Base-by-base conservation (phyloP, 2,113 vertebrate genomes). In the Microcebus griseorufus region DNA sequence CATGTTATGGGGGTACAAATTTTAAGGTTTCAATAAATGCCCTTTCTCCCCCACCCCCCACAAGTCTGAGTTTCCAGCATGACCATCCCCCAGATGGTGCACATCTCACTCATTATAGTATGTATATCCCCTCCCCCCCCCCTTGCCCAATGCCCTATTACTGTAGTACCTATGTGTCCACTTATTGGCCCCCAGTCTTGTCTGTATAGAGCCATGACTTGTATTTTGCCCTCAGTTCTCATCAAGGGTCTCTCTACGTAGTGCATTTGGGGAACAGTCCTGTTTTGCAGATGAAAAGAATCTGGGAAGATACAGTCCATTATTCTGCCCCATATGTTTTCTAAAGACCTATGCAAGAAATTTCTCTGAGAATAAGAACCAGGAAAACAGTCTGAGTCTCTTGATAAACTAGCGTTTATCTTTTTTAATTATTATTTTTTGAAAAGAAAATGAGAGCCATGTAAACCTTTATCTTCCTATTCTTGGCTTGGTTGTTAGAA, bases 301-400 rank as follows among this genome's bases (percentile, higher is more conserved):
- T 75, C 70, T 67, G 70, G 39, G 70, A 53, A 90, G 42, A 34
- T 73, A 79, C 4, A 62, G 6, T 75, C 64, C 58, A 25, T 84
- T 88, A 39, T 69, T 70, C 51, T 88, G 29, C 62, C 48, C 55
- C 27, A 17, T 27, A 45, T 88, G 29, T 87, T 67, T 7, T 53
- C 53, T 90, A 87, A 78, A 90, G 73, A 84, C 22, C n/a, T 13
- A 23, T 70, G 27, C 27, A 62, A 94, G 85, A 79, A 65, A 53
- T 87, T 87, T 73, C 73, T 60, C 34, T 48, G 70, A 60, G 75
- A 95, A 62, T 96, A 94, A 69, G 32, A 53, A 79, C 29, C 42
- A 82, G 83, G 67, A 65, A 85, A 72, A 90, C 18, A 7, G 23
- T 42, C 12, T 10, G 39, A 34, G 45, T 94, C 34, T 72, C 89